These are phyloP conservation scores for Andrena bucephala DNA, from an alignment of 2,888 invertebrate species.

Conservation along the genomic window DNA sequence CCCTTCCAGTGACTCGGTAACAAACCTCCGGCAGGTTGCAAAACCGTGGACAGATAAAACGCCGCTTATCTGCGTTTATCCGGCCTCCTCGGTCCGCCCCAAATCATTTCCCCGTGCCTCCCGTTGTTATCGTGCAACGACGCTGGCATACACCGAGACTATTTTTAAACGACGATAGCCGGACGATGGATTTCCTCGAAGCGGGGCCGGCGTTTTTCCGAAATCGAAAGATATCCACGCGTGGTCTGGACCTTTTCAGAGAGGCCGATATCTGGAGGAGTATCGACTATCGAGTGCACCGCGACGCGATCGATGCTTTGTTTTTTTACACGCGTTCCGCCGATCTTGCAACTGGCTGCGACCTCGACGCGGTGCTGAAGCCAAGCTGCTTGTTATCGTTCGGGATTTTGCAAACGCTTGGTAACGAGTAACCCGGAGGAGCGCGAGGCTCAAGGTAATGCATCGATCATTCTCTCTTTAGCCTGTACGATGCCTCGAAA, in stretches of 20 bases:
- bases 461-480: too few relatives aligned
- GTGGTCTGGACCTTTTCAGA: slow-evolving; percentile 20
- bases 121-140: too few relatives aligned
- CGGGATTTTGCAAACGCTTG: too few relatives aligned
- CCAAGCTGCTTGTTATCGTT: slow-evolving; percentile 6
- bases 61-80: neutral
- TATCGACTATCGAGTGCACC: neutral
- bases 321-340: slow-evolving; percentile 22
- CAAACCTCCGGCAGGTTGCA: slow-evolving; percentile 5
- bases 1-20: neutral
- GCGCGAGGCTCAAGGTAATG: neutral
- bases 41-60: slow-evolving; percentile 2
- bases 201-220: too few relatives aligned
- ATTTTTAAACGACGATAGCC: neutral
- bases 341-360: slow-evolving; percentile 31
- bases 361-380: slow-evolving; percentile 29
- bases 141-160: neutral
- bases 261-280: slow-evolving; percentile 27
- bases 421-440: too few relatives aligned
- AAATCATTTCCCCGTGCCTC: neutral
- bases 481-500: too few relatives aligned
- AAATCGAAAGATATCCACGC: neutral
- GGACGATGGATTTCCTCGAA: neutral
- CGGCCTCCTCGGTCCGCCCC: neutral
- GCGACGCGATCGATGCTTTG: slow-evolving; percentile 9